A percentile compares a stretch with the other conserved stretches of the same genome.
Evolutionary conservation across 2,113 vertebrate species (phyloP).

Genomic region (Pelecanus crispus): DNA sequence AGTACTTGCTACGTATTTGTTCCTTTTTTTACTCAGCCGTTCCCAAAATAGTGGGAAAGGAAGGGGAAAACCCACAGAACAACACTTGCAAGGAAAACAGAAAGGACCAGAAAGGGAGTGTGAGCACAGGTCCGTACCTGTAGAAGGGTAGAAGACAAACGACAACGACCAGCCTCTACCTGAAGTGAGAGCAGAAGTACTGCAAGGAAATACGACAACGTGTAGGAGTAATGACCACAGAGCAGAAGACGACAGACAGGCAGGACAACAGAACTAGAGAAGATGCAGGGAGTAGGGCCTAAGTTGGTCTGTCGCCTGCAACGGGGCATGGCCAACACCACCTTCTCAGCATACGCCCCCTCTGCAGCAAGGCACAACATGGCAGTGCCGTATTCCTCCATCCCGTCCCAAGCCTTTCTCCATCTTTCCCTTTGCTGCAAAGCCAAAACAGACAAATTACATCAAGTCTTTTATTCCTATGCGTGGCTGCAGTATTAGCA

Average conservation of each 20-base stretch:
- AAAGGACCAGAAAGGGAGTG: background rate
- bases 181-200: background rate
- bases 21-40: background rate
- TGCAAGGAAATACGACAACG: background rate
- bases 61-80: background rate
- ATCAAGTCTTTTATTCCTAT: background rate
- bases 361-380: background rate
- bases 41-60: background rate
- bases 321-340: background rate
- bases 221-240: background rate
- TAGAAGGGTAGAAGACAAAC: background rate
- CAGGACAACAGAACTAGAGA: background rate
- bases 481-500: background rate
- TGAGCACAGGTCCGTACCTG: background rate
- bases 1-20: background rate
- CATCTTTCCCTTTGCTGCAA: background rate
- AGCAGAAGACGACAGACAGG: background rate
- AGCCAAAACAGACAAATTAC: background rate
- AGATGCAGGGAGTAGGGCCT: background rate
- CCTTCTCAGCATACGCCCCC: background rate
- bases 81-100: background rate
- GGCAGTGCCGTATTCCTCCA: background rate
- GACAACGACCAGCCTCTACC: background rate
- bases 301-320: background rate
- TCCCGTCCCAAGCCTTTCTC: background rate